phyloP scores from a whole-genome alignment of 2,113 vertebrate species.

The Cyprinodon brontotheroides region DNA sequence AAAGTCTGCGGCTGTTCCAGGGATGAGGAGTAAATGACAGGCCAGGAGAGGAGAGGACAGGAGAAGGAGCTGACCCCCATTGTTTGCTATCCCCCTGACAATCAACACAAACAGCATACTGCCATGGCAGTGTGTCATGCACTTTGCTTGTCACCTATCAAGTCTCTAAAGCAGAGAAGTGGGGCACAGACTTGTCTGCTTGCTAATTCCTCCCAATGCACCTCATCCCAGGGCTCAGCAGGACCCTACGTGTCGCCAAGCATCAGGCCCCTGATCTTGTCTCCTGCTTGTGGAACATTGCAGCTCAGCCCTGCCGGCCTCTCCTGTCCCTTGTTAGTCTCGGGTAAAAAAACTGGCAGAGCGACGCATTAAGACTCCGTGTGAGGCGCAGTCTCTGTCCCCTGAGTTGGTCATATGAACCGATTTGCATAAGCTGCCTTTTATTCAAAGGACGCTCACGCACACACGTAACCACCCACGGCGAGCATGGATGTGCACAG shows the following conservation, averaged over 20 bases:
- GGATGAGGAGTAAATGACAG: slow-evolving; percentile 63
- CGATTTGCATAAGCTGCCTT: slow-evolving; percentile 67
- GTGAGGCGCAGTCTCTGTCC: slow-evolving; percentile 41
- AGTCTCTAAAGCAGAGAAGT: slow-evolving; percentile 45
- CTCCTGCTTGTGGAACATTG: slow-evolving; percentile 14
- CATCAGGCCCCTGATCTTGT: slow-evolving; percentile 44
- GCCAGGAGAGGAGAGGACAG: slow-evolving; percentile 26
- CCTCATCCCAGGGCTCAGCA: slow-evolving; percentile 33
- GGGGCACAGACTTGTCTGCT: slow-evolving; percentile 47
- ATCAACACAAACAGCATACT: slow-evolving; percentile 43
- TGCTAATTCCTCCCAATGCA: slow-evolving; percentile 26
- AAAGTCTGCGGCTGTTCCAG: slow-evolving; percentile 52
- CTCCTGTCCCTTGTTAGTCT: slow-evolving; percentile 36
- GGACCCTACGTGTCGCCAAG: slow-evolving; percentile 12
- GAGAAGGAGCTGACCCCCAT: slow-evolving; percentile 33
- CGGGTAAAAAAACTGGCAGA: slow-evolving; percentile 35
- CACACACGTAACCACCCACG: slow-evolving; percentile 52
- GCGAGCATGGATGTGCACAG: slow-evolving; percentile 19
- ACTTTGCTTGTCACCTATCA: slow-evolving; percentile 53
- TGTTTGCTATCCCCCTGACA: slow-evolving; percentile 62
- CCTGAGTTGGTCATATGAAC: slow-evolving; percentile 57
- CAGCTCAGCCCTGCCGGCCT: slow-evolving; percentile 17
- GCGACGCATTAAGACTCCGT: slow-evolving; percentile 41
- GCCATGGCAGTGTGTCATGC: slow-evolving; percentile 47
- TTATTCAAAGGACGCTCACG: slow-evolving; percentile 46